These are phyloP conservation scores for Ochotona princeps DNA, from an alignment of 2,113 vertebrate species.

Conservation along the genomic window DNA sequence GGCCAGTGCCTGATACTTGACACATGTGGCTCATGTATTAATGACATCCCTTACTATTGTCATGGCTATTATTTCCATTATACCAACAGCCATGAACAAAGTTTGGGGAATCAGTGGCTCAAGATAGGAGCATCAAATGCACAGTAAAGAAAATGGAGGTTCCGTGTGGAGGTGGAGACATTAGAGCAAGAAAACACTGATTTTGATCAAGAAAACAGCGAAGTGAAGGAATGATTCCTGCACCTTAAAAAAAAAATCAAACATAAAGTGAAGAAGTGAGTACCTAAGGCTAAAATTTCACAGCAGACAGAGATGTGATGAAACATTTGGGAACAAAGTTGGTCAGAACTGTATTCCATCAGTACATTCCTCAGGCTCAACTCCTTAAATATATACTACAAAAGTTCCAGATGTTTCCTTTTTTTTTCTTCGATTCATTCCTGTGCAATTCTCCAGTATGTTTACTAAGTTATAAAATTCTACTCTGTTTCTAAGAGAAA, in stretches of 20 bases:
- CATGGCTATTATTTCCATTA: not conserved
- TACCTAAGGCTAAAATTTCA: constrained; percentile 5
- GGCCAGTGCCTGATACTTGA: not conserved
- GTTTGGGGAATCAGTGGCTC: not conserved
- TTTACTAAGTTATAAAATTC: constrained; percentile 64
- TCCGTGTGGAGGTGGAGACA: rapidly evolving
- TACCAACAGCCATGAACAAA: not conserved
- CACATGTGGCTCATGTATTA: not conserved
- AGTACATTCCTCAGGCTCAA: not conserved
- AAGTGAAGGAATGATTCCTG: not conserved
- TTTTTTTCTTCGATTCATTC: constrained; percentile 38
- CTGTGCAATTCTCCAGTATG: constrained; percentile 42
- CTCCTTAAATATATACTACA: constrained; percentile 14
- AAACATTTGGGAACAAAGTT: not conserved
- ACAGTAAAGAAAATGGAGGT: not conserved
- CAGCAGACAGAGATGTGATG: not conserved
- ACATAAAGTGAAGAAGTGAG: not conserved
- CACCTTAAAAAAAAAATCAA: not conserved
- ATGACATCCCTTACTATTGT: not conserved
- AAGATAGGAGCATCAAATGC: not conserved
- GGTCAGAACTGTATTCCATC: constrained; percentile 1
- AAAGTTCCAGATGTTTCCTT: constrained; percentile 60
- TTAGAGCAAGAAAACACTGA: not conserved
- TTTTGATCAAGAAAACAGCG: not conserved
- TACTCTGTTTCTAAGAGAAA: constrained; percentile 52